Conservation (phyloP, 53 echinoderm and acorn worm species). For the Holothuria scabra region DNA sequence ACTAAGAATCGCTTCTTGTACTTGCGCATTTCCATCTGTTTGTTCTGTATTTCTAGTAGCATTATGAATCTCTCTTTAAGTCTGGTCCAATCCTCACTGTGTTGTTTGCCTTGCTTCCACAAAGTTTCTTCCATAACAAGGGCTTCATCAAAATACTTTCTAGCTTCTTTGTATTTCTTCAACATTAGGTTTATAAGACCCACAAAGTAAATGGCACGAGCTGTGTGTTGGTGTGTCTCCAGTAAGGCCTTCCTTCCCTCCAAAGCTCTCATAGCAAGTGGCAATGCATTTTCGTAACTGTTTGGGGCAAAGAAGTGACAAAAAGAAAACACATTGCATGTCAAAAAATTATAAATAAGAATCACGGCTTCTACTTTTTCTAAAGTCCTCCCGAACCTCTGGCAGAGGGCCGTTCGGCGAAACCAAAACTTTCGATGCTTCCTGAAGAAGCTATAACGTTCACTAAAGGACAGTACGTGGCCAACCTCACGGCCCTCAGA, state of each 20-base stretch:
- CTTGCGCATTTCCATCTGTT: conserved; percentile 35
- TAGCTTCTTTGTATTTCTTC: conserved; percentile 66
- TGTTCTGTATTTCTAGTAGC: conserved; percentile 64
- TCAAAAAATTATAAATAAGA: background rate
- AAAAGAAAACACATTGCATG: background rate
- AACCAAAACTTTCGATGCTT: no score
- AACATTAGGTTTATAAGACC: conserved; percentile 77
- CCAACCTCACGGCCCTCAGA: no score
- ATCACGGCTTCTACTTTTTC: no score
- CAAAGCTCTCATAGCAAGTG: conserved; percentile 65
- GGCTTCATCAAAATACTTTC: conserved; percentile 68
- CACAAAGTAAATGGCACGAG: conserved; percentile 86
- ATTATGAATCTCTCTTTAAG: conserved; percentile 63
- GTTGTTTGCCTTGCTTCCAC: conserved; percentile 68
- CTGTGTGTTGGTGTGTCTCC: conserved; percentile 81
- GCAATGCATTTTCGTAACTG: conserved; percentile 78
- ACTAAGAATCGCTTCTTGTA: conserved; percentile 64
- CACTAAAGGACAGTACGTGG: no score
- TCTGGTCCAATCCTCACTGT: conserved; percentile 74
- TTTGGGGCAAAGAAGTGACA: background rate
- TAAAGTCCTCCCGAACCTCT: no score
- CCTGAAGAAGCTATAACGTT: no score
- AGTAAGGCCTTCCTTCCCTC: conserved; percentile 62
- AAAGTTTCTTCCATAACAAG: conserved; percentile 80
- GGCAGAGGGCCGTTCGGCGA: no score